phyloP scores from a whole-genome alignment of 2,113 vertebrate species.

The Perca schrenkii region DNA sequence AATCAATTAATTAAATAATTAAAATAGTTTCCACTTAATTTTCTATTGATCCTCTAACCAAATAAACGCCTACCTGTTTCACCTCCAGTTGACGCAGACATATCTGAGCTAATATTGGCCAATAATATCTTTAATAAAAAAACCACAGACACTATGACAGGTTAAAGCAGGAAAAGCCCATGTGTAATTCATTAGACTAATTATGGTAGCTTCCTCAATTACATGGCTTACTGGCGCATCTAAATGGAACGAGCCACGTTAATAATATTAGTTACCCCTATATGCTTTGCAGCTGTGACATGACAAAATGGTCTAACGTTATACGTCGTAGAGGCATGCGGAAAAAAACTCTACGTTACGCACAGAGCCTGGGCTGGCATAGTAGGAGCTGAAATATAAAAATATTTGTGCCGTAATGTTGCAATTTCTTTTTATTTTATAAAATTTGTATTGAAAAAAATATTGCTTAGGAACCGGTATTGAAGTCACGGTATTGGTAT shows the following conservation, averaged over 20 bases:
- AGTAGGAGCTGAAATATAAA: too few relatives aligned
- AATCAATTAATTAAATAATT: neutral
- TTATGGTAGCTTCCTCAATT: constrained; percentile 1
- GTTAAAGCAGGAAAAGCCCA: neutral
- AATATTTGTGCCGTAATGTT: too few relatives aligned
- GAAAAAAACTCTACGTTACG: too few relatives aligned
- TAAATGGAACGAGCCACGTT: neutral
- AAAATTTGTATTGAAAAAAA: too few relatives aligned
- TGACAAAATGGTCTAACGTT: neutral
- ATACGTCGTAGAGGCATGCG: too few relatives aligned
- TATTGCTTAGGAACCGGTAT: too few relatives aligned
- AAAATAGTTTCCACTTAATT: neutral
- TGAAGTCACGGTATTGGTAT: too few relatives aligned
- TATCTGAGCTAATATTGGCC: neutral
- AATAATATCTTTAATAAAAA: neutral
- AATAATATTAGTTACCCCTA: constrained; percentile 1
- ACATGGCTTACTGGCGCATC: neutral
- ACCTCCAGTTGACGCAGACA: neutral
- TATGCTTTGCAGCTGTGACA: neutral
- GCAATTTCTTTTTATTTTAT: too few relatives aligned
- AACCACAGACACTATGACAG: neutral
- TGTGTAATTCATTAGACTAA: constrained; percentile 6
- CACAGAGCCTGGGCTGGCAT: too few relatives aligned
- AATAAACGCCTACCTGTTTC: neutral
- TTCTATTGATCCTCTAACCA: neutral